Evolutionary conservation across 2,797 vertebrate species (phyloP), one percentile per base, ranked within the genome.

Genomic region (Poecilia gillii): DNA sequence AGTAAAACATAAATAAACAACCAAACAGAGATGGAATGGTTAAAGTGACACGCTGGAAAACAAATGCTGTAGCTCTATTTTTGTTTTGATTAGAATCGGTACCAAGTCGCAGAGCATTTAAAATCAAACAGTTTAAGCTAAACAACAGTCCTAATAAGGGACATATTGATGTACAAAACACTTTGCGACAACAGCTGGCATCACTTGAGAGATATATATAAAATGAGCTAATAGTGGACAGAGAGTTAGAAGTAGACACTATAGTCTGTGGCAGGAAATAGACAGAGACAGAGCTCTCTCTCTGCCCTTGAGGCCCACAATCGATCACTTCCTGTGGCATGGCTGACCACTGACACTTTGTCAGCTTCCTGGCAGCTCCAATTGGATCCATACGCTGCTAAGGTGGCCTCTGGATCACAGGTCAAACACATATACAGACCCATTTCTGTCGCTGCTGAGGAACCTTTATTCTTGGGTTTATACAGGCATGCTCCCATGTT

Each of bases 321-420:
- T 94, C 92, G 90, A 94, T 93, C 91, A 94, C 89, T 91, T 94
- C 93, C 94, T 93, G 92, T 91, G 90, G 90, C 88, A 91, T 87
- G 79, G 91, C 91, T 93, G 93, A 93, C 92, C 91, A 91, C 91
- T 91, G 90, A 91, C 93, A 93, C 90, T 94, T 87, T 94, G 92
- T 93, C 92, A 91, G 92, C 87, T 93, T 93, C 92, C 92, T 93
- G 94, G 91, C 91, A 93, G 91, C 81, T 25, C 89, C 93, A 94
- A 94, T 93, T 94, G 94, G 93, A 95, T 95, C 94, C 93, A 94
- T 94, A 94, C 92, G 89, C 80, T 83, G 88, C 83, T 88, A 85
- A 86, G 74, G 64, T 91, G 91, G 88, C 90, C 91, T 75, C 81
- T 51, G 84, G 87, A 92, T 88, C 87, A 90, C 88, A 92, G 93